These are phyloP conservation scores for Albula goreensis DNA, from an alignment of 2,113 vertebrate species.

Conservation along the genomic window DNA sequence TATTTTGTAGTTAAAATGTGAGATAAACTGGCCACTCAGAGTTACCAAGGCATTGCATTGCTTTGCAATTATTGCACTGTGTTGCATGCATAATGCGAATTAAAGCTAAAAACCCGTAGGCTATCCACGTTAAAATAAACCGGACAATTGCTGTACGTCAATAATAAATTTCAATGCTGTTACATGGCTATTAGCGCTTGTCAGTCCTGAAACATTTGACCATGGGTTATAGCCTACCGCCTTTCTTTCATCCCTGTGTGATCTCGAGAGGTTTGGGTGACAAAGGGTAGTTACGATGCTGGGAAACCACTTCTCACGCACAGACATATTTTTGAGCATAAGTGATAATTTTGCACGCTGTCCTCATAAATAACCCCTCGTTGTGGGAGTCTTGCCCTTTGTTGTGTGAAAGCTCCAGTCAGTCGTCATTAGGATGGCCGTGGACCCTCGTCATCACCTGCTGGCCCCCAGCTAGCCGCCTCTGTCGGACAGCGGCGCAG, in stretches of 20 bases:
- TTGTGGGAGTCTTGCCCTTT: constrained; percentile 36
- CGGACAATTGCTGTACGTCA: background rate
- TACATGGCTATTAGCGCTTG: background rate
- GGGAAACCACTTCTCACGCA: constrained; percentile 23
- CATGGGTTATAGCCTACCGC: background rate
- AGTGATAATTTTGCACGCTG: background rate
- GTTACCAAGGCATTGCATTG: background rate
- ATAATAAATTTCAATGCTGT: background rate
- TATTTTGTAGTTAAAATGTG: background rate
- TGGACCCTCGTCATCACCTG: constrained; percentile 34
- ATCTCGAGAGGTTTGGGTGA: background rate
- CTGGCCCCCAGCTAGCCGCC: constrained; percentile 14
- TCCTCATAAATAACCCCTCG: constrained; percentile 25
- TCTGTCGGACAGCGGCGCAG: constrained; percentile 16
- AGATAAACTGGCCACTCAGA: background rate
- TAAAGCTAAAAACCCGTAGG: background rate
- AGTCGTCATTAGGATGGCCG: constrained; percentile 22
- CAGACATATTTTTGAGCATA: background rate
- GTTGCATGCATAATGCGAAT: background rate
- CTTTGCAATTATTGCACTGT: background rate
- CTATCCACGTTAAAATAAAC: background rate
- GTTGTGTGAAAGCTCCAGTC: constrained; percentile 31
- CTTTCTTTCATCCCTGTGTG: background rate
- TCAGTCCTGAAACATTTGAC: background rate
- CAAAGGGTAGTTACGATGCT: background rate